Evolutionary conservation across 2,113 vertebrate genomes (phyloP).

Genomic region (Trichechus manatus): DNA sequence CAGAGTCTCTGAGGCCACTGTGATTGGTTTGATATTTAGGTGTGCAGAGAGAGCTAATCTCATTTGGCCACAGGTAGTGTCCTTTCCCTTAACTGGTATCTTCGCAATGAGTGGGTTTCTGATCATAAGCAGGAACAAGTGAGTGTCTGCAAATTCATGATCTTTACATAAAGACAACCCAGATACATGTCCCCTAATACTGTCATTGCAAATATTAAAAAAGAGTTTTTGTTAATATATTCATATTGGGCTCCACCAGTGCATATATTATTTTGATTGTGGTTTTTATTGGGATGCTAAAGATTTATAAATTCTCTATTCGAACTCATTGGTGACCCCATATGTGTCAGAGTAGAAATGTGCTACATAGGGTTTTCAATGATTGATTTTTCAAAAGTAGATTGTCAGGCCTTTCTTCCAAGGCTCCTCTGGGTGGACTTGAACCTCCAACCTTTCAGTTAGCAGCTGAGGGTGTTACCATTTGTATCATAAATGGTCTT

Average conservation of each 20-base stretch:
- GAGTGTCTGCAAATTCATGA: background rate
- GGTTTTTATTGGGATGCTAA: background rate
- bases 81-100: background rate
- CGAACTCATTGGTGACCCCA: background rate
- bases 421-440: background rate
- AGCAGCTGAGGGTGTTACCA: background rate
- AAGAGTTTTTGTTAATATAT: background rate
- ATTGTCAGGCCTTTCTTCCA: background rate
- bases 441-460: background rate
- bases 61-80: background rate
- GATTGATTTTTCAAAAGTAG: background rate
- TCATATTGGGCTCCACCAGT: background rate
- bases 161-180: background rate
- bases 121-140: background rate
- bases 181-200: background rate
- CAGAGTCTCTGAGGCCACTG: background rate
- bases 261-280: background rate
- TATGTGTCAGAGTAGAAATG: background rate
- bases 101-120: background rate
- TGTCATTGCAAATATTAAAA: background rate
- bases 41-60: background rate
- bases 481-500: too few species aligned
- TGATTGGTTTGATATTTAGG: background rate
- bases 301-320: background rate
- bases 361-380: background rate